These are phyloP conservation scores for Pinna nobilis DNA, from an alignment of 1,140 invertebrate genomes.

Conservation along the genomic window DNA sequence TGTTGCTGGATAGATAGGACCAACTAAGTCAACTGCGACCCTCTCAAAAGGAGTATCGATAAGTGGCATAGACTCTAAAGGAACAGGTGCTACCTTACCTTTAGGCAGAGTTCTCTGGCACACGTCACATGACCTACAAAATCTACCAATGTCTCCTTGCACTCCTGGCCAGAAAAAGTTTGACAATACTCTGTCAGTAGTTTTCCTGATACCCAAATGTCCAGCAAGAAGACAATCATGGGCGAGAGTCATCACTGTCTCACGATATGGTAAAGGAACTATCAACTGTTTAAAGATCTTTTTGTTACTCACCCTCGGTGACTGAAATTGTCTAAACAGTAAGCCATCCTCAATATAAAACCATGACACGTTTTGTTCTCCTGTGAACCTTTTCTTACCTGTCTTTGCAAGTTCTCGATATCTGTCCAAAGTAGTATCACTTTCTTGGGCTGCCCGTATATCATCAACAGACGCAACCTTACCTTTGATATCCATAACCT, in stretches of 20 bases:
- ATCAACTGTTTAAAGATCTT: conserved; percentile 18
- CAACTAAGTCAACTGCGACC: conserved; percentile 47
- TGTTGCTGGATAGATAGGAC: conserved; percentile 39
- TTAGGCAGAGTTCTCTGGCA: conserved; percentile 47
- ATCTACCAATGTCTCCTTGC: conserved; percentile 29
- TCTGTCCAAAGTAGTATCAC: not conserved
- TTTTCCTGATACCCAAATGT: conserved; percentile 33
- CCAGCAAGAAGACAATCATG: conserved; percentile 46
- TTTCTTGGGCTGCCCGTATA: not conserved
- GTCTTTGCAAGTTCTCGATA: not conserved
- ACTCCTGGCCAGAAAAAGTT: conserved; percentile 51
- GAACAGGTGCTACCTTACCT: conserved; percentile 38
- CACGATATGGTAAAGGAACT: conserved; percentile 2
- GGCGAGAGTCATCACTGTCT: conserved; percentile 34
- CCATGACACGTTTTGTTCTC: not conserved
- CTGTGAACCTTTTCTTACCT: not conserved
- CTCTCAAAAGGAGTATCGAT: conserved; percentile 48
- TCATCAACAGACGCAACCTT: not conserved
- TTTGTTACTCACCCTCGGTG: not conserved
- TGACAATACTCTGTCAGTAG: conserved; percentile 24
- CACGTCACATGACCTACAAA: conserved; percentile 44
- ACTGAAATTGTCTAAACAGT: conserved; percentile 17
- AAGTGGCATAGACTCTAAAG: conserved; percentile 43
- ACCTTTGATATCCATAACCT: not conserved
- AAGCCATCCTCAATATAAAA: not conserved